These are phyloP conservation scores for Zygogramma bicolorata DNA, from an alignment of 2,888 invertebrate genomes.

Conservation along the genomic window DNA sequence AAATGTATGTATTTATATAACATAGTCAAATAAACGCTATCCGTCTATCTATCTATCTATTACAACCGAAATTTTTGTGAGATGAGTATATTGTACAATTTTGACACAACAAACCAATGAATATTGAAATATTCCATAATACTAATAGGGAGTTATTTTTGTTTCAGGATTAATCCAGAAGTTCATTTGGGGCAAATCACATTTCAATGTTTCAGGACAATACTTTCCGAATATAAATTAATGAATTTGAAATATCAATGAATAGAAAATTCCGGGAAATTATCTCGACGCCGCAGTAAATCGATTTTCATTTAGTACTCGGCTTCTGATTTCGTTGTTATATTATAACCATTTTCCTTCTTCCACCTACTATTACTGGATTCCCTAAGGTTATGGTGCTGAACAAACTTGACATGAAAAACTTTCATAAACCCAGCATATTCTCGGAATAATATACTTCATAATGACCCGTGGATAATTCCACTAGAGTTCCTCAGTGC, in stretches of 20 bases:
- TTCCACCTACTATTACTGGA: background rate
- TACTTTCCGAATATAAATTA: background rate
- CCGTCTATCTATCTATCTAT: too few relatives aligned
- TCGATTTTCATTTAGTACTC: background rate
- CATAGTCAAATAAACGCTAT: too few relatives aligned
- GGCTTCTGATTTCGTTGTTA: background rate
- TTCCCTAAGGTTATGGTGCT: background rate
- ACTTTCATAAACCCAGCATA: background rate
- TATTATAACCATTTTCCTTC: background rate
- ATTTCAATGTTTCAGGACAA: background rate
- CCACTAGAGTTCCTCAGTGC: background rate
- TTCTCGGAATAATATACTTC: background rate
- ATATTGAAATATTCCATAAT: too few relatives aligned
- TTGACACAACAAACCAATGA: too few relatives aligned
- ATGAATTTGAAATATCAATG: background rate
- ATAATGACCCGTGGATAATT: conserved; percentile 8
- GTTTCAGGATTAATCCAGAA: background rate
- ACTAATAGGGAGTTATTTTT: too few relatives aligned
- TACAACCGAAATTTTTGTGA: too few relatives aligned
- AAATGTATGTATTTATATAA: too few relatives aligned
- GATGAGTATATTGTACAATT: too few relatives aligned
- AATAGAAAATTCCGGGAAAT: background rate
- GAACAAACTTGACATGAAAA: background rate
- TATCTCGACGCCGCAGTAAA: background rate
- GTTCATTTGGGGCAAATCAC: background rate